Conservation (phyloP, 2,888 invertebrate species). For the Pediacus dermestoides region DNA sequence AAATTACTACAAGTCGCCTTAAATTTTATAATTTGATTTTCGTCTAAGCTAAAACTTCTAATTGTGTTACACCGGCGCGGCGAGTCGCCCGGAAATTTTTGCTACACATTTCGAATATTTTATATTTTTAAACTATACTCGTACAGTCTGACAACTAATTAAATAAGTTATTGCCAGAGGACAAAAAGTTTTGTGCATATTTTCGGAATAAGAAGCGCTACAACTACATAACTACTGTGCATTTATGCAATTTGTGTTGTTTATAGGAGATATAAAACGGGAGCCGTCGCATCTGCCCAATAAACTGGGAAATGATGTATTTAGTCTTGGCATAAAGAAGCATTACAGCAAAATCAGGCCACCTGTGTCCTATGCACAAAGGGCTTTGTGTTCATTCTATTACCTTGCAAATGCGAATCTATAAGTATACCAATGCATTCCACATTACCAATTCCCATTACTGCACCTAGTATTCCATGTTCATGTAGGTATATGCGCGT, state of each 20-base stretch:
- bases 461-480: neutral
- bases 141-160: too few species aligned
- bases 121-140: too few species aligned
- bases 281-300: slow-evolving; percentile 31
- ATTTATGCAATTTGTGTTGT: too few species aligned
- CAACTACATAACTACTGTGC: too few species aligned
- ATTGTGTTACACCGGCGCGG: neutral
- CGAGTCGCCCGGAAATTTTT: too few species aligned
- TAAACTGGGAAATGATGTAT: slow-evolving; percentile 34
- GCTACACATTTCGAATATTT: too few species aligned
- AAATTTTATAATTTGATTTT: slow-evolving; percentile 18
- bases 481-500: neutral
- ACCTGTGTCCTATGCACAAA: slow-evolving; percentile 30
- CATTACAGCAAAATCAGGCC: slow-evolving; percentile 32
- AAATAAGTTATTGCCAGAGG: too few species aligned
- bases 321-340: slow-evolving; percentile 32
- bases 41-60: slow-evolving; percentile 1
- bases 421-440: slow-evolving; percentile 9
- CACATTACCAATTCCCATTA: slow-evolving; percentile 7
- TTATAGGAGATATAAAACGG: slow-evolving; percentile 9
- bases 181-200: too few species aligned
- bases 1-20: slow-evolving; percentile 17
- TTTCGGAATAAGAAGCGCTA: too few species aligned
- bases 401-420: slow-evolving; percentile 22
- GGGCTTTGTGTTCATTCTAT: slow-evolving; percentile 24